Evolutionary conservation across 2,888 invertebrate genomes (phyloP), one percentile per base, ranked within the genome.

Genomic region (Volucella inanis): DNA sequence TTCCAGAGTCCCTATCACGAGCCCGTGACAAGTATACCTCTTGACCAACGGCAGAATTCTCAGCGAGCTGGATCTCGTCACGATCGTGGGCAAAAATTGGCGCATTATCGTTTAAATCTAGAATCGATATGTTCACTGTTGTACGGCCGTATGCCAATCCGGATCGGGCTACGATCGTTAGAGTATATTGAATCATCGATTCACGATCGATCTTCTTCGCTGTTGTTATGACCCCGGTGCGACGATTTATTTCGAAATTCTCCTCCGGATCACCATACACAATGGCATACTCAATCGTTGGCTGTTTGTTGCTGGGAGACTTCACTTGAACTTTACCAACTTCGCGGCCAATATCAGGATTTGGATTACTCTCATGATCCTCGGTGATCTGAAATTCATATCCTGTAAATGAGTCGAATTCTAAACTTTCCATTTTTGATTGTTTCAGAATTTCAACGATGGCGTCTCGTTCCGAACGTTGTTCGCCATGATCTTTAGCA

Each of bases 41-140:
- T 92, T 98, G 97, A 0, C 98, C 98, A 45, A 98, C 97, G 18
- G 98, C 98, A 88, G 97, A 96, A 91, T 98, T 97, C 93, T 98
- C 98, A 14, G 95, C 94, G 77, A 98, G 93, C 84, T 94, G 93
- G 57, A 97, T 95, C 91, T 96, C 96, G 90, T 97, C 96, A 89
- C 95, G 95, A 87, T 96, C 96, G 89, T 95, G 94, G 22, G 95
- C 94, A 91, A 98, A 98, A 85, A 94, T 93, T 3, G 99, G 99
- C 74, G 95, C 94, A 91, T 98, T 98, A 91, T 99, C 98, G 92
- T 99, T 99, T 4, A 97, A 93, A 92, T 99, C 98, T 50, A 95
- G 92, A 6, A 99, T 94, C 1, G 95, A 95, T 87, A 99, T 94
- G 89, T 96, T 96, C 0, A 97, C 98, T 43, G 93, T 94, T 8